These are phyloP conservation scores for Isurus oxyrinchus DNA, from an alignment of 2,113 vertebrate genomes.

Conservation along the genomic window DNA sequence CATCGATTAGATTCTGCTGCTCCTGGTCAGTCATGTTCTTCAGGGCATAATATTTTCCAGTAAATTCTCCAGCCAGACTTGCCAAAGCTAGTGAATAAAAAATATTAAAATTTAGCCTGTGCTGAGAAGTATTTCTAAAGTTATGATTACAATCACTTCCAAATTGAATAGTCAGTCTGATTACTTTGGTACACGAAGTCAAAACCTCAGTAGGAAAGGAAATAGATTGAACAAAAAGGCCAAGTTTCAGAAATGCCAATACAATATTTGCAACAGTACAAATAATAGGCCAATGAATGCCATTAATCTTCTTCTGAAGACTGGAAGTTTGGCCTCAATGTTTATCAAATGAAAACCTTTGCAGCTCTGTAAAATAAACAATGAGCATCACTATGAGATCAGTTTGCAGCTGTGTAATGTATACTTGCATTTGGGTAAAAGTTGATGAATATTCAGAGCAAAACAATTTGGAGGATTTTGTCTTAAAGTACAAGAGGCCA, in stretches of 20 bases:
- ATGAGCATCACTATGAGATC: background rate
- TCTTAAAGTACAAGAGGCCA: background rate
- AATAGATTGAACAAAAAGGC: background rate
- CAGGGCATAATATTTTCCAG: slow-evolving; percentile 86
- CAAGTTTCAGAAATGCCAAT: background rate
- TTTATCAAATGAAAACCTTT: background rate
- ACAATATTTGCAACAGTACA: background rate
- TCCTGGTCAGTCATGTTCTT: slow-evolving; percentile 88
- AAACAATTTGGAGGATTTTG: background rate
- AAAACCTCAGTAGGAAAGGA: background rate
- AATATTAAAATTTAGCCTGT: no score
- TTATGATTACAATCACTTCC: background rate
- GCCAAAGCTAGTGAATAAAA: slow-evolving; percentile 50
- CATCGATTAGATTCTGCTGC: slow-evolving; percentile 94
- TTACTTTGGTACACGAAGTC: background rate
- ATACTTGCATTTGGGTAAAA: background rate
- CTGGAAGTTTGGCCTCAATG: background rate
- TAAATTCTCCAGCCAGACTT: slow-evolving; percentile 80
- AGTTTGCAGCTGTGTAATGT: background rate
- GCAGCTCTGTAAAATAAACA: background rate
- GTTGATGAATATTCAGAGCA: background rate
- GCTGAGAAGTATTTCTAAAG: background rate
- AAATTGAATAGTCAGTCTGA: background rate
- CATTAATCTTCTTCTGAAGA: background rate
- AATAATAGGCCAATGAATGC: background rate